Conservation (phyloP, 2,113 vertebrate species). For the Isurus oxyrinchus region DNA sequence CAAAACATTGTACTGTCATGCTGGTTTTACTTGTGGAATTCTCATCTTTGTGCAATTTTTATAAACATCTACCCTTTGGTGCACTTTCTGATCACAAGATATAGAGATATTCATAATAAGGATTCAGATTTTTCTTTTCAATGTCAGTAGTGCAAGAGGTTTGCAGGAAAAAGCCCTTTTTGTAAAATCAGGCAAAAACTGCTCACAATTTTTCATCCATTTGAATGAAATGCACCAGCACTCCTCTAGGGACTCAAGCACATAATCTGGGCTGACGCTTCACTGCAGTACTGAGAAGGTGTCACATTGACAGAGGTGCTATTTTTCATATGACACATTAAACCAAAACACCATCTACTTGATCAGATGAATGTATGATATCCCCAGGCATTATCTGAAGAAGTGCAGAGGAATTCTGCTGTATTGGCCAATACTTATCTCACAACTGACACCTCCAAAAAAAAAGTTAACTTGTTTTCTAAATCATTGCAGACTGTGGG, state of each 20-base stretch:
- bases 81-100: conserved; percentile 13
- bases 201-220: not conserved
- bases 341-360: not conserved
- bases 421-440: not conserved
- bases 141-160: not conserved
- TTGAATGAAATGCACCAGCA: not conserved
- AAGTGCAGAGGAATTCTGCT: not conserved
- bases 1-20: conserved; percentile 14
- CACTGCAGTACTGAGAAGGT: not conserved
- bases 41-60: conserved; percentile 18
- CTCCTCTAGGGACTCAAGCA: not conserved
- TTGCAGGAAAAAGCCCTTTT: not conserved
- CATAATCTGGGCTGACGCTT: not conserved
- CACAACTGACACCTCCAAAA: not conserved
- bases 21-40: not conserved
- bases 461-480: not conserved
- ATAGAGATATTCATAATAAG: not conserved
- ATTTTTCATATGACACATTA: not conserved
- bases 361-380: not conserved
- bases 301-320: not conserved
- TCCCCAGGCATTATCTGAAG: not conserved
- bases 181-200: not conserved
- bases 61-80: not conserved
- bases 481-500: not conserved
- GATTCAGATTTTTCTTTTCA: not conserved